Evolutionary conservation across 2,888 invertebrate genomes (phyloP), one percentile per base, ranked within the genome.

Genomic region (Itoplectis maculator): DNA sequence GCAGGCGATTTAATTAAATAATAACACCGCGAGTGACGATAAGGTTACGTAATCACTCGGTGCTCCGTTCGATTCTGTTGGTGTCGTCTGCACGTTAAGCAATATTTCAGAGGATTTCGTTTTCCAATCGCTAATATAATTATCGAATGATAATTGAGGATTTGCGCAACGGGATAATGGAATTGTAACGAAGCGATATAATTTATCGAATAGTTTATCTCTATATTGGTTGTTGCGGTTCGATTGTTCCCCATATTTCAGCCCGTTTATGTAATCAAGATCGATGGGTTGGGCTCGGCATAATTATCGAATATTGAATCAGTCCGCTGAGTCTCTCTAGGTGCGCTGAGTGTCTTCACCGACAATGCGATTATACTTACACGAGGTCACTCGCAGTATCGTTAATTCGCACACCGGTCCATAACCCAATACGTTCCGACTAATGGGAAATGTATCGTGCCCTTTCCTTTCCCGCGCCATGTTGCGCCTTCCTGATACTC

Each of bases 271-370:
- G 15, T 23, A 72, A 56, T 72, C 29, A 59, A 37, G 23, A 56
- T 42, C 70, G 56, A 29, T 15, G 42, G 29, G 56, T 40, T 45
- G 23, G 47, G 8, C 13, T n/a, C n/a, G 29, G 29, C 9, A 59
- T 72, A 72, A 72, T 72, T 29, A 72, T 20, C 70, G 59, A 56
- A 56, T 72, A 72, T 72, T 59, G 54, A 56, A 72, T 72, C 70
- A 23, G 45, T 2, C 29, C 11, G 5, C 11, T 42, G n/a, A 29
- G n/a, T 72, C 40, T 72, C 40, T 42, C 23, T 40, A 42, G 45
- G 11, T 45, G 29, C 51, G 15, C 49, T 5, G 20, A 18, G 37
- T 72, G 70, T 72, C 42, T 56, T n/a, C 20, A 56, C 56, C 23
- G n/a, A 18, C 35, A 51, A 37, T 68, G 29, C 23, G 23, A 70